Conservation (phyloP, 2,113 vertebrate genomes). For the Gadus chalcogrammus region DNA sequence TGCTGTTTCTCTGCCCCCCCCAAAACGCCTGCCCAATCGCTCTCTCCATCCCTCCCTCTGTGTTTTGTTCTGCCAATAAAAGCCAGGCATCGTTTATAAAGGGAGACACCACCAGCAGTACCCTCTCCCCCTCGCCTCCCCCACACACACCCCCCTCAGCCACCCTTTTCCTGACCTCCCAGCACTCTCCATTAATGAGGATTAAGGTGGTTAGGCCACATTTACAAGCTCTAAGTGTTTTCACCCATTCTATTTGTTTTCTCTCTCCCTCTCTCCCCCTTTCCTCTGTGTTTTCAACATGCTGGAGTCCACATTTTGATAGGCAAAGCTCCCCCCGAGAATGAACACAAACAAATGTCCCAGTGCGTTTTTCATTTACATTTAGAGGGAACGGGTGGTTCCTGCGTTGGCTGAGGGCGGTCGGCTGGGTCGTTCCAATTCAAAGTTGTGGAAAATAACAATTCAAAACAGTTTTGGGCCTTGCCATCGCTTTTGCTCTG, state of each 20-base stretch:
- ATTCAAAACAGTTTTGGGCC: too few relatives aligned
- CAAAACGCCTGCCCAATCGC: background rate
- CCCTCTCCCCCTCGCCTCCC: background rate
- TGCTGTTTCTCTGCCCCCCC: slow-evolving; percentile 25
- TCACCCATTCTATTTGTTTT: background rate
- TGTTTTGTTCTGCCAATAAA: slow-evolving; percentile 59
- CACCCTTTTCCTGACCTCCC: slow-evolving; percentile 11
- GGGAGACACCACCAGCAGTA: too few relatives aligned
- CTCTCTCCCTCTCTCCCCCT: background rate
- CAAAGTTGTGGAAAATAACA: too few relatives aligned
- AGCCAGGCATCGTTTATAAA: slow-evolving; percentile 29
- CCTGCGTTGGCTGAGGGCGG: too few relatives aligned
- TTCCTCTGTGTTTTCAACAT: slow-evolving; percentile 33
- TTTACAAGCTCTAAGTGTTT: slow-evolving; percentile 43
- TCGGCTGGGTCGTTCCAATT: too few relatives aligned
- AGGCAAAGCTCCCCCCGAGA: slow-evolving; percentile 1
- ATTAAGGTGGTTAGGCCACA: slow-evolving; percentile 56
- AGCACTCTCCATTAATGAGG: slow-evolving; percentile 59
- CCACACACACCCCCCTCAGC: slow-evolving; percentile 1
- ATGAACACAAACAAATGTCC: background rate
- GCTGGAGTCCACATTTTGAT: too few relatives aligned
- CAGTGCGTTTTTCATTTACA: too few relatives aligned
- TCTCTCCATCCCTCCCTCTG: slow-evolving; percentile 10
- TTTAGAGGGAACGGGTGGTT: too few relatives aligned
- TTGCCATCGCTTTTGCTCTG: too few relatives aligned